Base-by-base conservation (phyloP, 2,113 vertebrate genomes). In the Poeciliopsis prolifica region DNA sequence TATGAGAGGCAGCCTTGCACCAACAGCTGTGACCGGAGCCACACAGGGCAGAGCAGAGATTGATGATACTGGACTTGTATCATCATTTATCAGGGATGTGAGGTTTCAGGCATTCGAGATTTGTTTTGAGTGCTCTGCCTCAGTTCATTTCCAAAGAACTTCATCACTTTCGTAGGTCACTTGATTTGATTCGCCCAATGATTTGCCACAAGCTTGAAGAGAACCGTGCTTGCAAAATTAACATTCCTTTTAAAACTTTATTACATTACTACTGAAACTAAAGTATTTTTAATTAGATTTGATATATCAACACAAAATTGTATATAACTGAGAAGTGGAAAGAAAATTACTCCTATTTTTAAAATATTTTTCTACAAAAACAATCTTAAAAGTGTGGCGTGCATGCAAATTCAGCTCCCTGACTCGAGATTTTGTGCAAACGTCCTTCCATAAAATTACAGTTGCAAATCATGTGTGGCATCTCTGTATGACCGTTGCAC, bases 1-100 rank as follows among this genome's bases (percentile, higher is more conserved):
- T 40, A 82, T 68, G 84, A 85, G 63, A 74, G 77, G 74, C 78
- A 71, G 68, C 44, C 82, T 77, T 77, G 86, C 71, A 90, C 80
- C 31, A 78, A 87, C 88, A 93, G 92, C 91, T 90, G 92, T 93
- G 91, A 89, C 84, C 84, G 69, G 84, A 88, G 77, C 87, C 88
- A 86, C 86, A 84, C 82, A 73, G 86, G 83, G 83, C 86, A 85
- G 83, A 80, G 81, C 69, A 71, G 84, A 93, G 91, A 93, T 93
- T 82, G 89, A 93, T 93, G 88, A 89, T 79, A 83, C 76, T 60
- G 77, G 78, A 86, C 77, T 76, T 77, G 84, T 67, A 77, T 87
- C 91, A 88, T 89, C 87, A 87, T 87, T 91, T 87, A 87, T 90
- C 85, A 48, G 79, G 76, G 84, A 87, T 73, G 79, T 78, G 79